These are phyloP conservation scores for Gymnobelideus leadbeateri DNA, from an alignment of 2,113 vertebrate genomes.

Conservation along the genomic window DNA sequence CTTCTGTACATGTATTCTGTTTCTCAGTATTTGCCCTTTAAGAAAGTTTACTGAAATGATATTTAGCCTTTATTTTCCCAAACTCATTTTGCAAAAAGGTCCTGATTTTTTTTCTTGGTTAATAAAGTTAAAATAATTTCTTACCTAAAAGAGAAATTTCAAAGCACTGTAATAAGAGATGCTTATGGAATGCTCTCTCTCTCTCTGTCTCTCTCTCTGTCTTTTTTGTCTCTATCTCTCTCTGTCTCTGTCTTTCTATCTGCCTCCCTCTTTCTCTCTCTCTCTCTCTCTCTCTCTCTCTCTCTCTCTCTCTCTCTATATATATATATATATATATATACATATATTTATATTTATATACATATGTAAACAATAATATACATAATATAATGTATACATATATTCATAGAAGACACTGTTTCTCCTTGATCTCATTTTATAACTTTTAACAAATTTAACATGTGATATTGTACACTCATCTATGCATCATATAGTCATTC, in stretches of 20 bases:
- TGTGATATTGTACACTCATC: too few species aligned
- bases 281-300: too few species aligned
- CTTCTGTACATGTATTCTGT: neutral
- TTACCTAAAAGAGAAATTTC: neutral
- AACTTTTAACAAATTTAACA: neutral
- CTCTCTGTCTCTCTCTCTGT: too few species aligned
- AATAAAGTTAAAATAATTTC: neutral
- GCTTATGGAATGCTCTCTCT: neutral
- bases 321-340: too few species aligned
- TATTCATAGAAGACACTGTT: neutral
- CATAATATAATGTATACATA: too few species aligned
- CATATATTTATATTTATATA: too few species aligned
- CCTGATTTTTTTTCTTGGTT: neutral
- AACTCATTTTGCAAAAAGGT: neutral
- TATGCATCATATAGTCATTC: neutral
- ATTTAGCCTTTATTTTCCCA: neutral
- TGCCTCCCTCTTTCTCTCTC: too few species aligned
- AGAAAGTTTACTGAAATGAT: neutral
- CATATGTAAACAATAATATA: too few species aligned
- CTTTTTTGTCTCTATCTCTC: too few species aligned
- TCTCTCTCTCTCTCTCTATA: too few species aligned
- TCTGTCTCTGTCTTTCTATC: too few species aligned
- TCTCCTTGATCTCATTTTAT: neutral
- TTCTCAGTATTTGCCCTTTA: constrained; percentile 14
- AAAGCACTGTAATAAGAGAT: neutral